A percentile compares a stretch with the other conserved stretches of the same genome.
Evolutionary conservation across 2,797 vertebrate genomes (phyloP).

Genomic region (Peromyscus nudipes): DNA sequence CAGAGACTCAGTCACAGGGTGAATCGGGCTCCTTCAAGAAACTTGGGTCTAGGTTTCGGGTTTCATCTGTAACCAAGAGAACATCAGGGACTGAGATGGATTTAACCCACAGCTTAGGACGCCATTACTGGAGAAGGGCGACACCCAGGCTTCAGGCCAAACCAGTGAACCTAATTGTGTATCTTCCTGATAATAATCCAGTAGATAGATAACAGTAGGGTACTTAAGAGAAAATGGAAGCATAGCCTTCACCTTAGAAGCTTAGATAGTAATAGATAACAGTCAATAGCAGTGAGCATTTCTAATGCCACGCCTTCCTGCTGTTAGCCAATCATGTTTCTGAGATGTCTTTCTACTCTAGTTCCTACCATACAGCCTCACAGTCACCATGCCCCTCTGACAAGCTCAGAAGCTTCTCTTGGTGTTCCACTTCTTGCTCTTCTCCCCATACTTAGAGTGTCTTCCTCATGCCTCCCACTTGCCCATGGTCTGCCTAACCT

Average conservation of each 20-base stretch:
- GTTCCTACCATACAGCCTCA: neutral
- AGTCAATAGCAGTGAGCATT: neutral
- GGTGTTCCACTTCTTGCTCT: too few species aligned
- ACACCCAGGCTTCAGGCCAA: neutral
- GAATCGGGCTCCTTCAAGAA: neutral
- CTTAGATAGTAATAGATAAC: neutral
- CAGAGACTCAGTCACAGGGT: neutral
- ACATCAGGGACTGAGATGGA: neutral
- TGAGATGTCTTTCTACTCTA: neutral
- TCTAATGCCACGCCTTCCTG: neutral
- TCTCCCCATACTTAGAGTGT: accelerated
- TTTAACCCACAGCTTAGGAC: neutral
- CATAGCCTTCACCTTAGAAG: neutral
- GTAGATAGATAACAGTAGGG: neutral
- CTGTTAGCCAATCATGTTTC: neutral
- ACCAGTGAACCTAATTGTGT: neutral
- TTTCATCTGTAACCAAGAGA: neutral
- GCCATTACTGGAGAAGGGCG: neutral
- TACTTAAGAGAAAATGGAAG: neutral
- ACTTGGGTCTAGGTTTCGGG: neutral
- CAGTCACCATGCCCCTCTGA: neutral
- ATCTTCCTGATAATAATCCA: neutral
- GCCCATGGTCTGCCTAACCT: too few species aligned
- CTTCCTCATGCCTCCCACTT: neutral
- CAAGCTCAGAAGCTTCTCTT: neutral